phyloP scores from a whole-genome alignment of 2,113 vertebrate species.

The Macaca mulatta region DNA sequence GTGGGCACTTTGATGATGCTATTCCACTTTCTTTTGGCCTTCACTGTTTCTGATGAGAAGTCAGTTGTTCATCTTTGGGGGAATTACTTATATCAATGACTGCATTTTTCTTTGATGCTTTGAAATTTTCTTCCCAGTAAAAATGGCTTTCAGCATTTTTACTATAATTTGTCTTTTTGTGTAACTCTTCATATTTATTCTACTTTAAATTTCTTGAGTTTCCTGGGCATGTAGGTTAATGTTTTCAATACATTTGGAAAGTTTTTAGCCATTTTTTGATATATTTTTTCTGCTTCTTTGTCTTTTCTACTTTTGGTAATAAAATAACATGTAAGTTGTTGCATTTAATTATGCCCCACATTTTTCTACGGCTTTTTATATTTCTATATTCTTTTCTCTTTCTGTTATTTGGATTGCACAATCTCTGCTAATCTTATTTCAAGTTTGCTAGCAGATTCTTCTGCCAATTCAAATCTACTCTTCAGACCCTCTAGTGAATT shows the following conservation, averaged over 20 bases:
- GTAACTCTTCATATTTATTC: background rate
- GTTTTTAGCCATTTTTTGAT: background rate
- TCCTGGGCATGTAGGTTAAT: background rate
- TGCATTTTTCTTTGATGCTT: background rate
- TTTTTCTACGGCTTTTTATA: background rate
- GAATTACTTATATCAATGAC: background rate
- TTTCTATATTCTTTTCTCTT: background rate
- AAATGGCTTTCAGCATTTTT: background rate
- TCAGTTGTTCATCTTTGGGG: background rate
- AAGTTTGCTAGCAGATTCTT: background rate
- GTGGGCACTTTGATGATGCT: background rate
- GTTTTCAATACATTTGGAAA: background rate
- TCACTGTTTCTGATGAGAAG: background rate
- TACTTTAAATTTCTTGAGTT: background rate
- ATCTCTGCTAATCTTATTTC: too few relatives aligned
- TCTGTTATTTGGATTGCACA: background rate
- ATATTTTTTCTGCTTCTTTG: background rate
- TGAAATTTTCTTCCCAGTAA: background rate
- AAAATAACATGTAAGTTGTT: background rate
- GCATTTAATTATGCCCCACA: background rate
- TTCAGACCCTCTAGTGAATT: background rate
- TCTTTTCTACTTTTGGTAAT: background rate
- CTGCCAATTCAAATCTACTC: background rate
- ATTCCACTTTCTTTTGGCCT: background rate
- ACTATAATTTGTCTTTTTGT: background rate